Evolutionary conservation across 2,113 vertebrate genomes (phyloP).

Genomic region (Pogona vitticeps): DNA sequence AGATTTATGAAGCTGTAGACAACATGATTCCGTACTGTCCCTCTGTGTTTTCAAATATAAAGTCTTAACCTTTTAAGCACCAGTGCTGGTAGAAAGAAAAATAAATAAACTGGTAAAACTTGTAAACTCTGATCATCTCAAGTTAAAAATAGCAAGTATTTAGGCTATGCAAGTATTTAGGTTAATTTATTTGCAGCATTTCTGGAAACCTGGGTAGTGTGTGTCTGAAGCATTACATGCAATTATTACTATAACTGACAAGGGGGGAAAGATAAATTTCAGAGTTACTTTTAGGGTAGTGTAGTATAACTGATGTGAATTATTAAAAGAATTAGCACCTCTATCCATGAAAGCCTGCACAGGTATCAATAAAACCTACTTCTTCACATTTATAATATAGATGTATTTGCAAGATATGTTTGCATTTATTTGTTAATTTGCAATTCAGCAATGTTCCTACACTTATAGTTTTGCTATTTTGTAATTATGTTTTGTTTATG

Average conservation of each 20-base stretch:
- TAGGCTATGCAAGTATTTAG: background rate
- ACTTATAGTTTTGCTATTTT: background rate
- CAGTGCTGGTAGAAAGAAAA: slow-evolving; percentile 62
- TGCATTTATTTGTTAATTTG: slow-evolving; percentile 2
- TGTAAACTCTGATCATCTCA: slow-evolving; percentile 47
- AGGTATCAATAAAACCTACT: background rate
- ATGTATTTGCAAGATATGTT: slow-evolving; percentile 41
- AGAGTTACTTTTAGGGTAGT: background rate
- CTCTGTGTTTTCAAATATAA: slow-evolving; percentile 80
- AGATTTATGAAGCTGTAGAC: slow-evolving; percentile 81
- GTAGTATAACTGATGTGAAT: background rate
- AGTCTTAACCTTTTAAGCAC: slow-evolving; percentile 83
- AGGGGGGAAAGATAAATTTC: background rate
- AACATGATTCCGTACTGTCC: slow-evolving; percentile 68
- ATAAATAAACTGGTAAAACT: slow-evolving; percentile 72
- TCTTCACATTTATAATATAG: background rate
- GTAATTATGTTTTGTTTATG: background rate
- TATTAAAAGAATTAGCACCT: slow-evolving; percentile 14
- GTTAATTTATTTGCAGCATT: slow-evolving; percentile 46
- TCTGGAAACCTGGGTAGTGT: slow-evolving; percentile 53
- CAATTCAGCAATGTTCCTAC: slow-evolving; percentile 36
- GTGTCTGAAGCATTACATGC: slow-evolving; percentile 40
- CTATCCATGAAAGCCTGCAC: background rate
- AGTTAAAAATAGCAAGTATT: slow-evolving; percentile 32
- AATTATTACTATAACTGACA: slow-evolving; percentile 45